phyloP scores from a whole-genome alignment of 1,140 invertebrate species.

The Ostrea edulis region DNA sequence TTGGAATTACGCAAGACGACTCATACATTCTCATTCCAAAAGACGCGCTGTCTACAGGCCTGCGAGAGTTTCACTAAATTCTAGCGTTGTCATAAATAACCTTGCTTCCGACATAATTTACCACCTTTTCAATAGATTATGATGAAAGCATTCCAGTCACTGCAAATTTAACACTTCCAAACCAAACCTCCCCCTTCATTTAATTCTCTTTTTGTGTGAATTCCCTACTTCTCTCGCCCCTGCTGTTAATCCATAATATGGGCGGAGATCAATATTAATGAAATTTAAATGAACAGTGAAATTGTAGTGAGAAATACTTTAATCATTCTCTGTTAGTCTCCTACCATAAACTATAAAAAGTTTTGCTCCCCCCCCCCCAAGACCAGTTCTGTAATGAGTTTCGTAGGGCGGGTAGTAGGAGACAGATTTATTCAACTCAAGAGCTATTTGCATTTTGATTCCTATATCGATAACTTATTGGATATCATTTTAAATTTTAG shows the following conservation, averaged over 20 bases:
- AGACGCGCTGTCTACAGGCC: constrained; percentile 9
- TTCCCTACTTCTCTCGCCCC: neutral
- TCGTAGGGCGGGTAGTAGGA: neutral
- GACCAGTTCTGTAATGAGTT: neutral
- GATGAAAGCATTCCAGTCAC: constrained; percentile 31
- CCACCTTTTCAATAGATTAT: constrained; percentile 23
- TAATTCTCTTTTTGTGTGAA: constrained; percentile 30
- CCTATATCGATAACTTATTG: no score
- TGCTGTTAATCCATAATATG: constrained; percentile 28
- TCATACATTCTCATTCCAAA: constrained; percentile 35
- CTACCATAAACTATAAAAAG: neutral
- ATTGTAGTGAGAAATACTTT: constrained; percentile 27
- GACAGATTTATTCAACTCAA: neutral
- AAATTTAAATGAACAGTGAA: constrained; percentile 33
- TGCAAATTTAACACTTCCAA: constrained; percentile 22
- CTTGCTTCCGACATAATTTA: constrained; percentile 35
- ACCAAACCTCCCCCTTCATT: constrained; percentile 13
- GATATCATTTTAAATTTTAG: no score
- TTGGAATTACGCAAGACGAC: constrained; percentile 31
- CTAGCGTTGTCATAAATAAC: constrained; percentile 32
- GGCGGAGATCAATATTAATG: neutral
- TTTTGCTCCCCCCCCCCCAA: neutral
- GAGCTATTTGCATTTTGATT: no score
- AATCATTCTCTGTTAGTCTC: neutral
- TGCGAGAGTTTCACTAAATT: constrained; percentile 15